Conservation (phyloP, 2,797 vertebrate species). For the Miopithecus talapoin region DNA sequence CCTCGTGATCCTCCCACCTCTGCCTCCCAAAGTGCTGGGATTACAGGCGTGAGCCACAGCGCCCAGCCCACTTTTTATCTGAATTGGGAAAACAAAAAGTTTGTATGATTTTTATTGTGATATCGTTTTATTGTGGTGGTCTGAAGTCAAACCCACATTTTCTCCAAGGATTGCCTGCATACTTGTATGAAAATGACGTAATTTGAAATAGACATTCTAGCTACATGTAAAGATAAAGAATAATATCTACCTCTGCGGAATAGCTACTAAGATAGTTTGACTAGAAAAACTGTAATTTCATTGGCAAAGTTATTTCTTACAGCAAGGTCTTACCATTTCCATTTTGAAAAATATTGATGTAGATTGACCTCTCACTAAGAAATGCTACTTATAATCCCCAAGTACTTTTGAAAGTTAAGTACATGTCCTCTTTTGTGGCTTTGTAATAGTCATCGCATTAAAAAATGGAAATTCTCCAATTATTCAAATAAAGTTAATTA, state of each 20-base stretch:
- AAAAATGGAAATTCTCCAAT: background rate
- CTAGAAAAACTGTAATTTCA: background rate
- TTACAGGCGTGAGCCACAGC: too few relatives aligned
- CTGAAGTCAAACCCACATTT: too few relatives aligned
- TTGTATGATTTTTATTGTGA: too few relatives aligned
- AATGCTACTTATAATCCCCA: background rate
- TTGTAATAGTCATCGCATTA: background rate
- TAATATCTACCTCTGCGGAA: background rate
- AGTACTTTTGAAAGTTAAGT: background rate
- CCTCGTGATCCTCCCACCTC: too few relatives aligned
- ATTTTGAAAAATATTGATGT: background rate
- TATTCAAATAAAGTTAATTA: background rate
- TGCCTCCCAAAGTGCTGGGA: too few relatives aligned
- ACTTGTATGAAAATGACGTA: background rate
- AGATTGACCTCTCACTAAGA: background rate
- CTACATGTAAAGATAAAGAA: background rate
- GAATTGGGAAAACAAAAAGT: too few relatives aligned
- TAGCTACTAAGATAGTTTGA: background rate
- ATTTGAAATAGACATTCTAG: background rate
- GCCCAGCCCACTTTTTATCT: background rate
- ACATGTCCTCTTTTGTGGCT: background rate
- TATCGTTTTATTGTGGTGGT: too few relatives aligned
- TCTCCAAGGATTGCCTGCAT: too few relatives aligned
- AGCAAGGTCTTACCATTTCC: background rate
- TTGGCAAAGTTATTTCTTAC: background rate